Base-by-base conservation (phyloP, 2,113 vertebrate species). In the Barnardius zonarius region DNA sequence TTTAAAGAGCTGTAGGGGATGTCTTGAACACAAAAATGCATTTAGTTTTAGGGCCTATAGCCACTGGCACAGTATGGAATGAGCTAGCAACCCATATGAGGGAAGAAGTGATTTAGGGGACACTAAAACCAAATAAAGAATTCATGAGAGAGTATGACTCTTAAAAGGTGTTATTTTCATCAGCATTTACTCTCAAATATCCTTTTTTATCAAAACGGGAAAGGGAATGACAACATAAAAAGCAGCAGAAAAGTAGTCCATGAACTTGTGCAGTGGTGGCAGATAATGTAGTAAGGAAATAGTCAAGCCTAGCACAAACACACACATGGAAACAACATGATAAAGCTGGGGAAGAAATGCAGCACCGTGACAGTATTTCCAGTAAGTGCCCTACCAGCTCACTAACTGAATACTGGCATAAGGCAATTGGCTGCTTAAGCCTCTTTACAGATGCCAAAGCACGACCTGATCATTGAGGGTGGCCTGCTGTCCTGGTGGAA, bases 271-370 rank as follows among this genome's bases (percentile, higher is more conserved):
- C 28, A 64, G n/a, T n/a, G 8, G 19, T n/a, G 69, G 49, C 39
- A 79, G 76, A 83, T 2, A 61, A 6, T 3, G 10, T 6, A 77
- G 33, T 49, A 80, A 69, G 52, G 76, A 54, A 88, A 49, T 3
- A 79, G 57, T 17, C 33, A 80, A 31, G 79, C 4, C 11, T 46
- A 72, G 31, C 30, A 73, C 14, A 59, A 73, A 73, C 43, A 54
- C 3, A 15, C 16, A 44, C 15, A 37, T 5, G 28, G 13, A 72
- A 76, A 41, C 24, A 72, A 55, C 0, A 0, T 1, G 9, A 78
- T 28, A 75, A 72, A 75, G 31, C 37, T 17, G 18, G 6, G 8
- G 10, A 49, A 72, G 75, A 35, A 13, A 51, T 30, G 37, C 1
- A 1, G 37, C n/a, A 59, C 41, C 23, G 10, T 23, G 15, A 44